Percentiles rank a stretch among this genome's conserved stretches.
These are phyloP conservation scores for Acipenser ruthenus DNA, from an alignment of 2,797 vertebrate species.

Conservation along the genomic window DNA sequence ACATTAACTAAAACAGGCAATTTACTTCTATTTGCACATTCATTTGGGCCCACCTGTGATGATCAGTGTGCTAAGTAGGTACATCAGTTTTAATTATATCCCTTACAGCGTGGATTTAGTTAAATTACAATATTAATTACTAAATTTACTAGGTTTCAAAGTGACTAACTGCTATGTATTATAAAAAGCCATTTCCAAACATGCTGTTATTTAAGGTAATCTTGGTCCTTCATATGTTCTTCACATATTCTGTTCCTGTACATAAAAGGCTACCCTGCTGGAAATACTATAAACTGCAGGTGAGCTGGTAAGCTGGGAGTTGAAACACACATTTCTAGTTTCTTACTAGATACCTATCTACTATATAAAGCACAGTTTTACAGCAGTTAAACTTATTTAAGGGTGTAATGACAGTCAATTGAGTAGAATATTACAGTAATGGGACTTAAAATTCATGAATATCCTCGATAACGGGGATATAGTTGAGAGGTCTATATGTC, in stretches of 20 bases:
- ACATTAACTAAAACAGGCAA: conserved; percentile 85
- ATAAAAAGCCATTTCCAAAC: conserved; percentile 38
- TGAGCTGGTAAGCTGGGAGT: too few species aligned
- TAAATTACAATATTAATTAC: conserved; percentile 63
- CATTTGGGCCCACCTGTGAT: conserved; percentile 77
- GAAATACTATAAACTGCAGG: too few species aligned
- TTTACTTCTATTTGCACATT: conserved; percentile 77
- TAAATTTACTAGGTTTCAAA: conserved; percentile 19
- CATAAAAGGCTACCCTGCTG: background rate
- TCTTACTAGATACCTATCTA: too few species aligned
- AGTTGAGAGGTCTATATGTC: too few species aligned
- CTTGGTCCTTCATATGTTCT: conserved; percentile 55
- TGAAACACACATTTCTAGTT: too few species aligned
- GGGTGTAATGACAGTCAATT: too few species aligned
- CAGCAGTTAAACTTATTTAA: too few species aligned
- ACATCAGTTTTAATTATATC: conserved; percentile 81
- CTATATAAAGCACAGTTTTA: too few species aligned
- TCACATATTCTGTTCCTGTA: conserved; percentile 27
- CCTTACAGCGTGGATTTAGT: conserved; percentile 67
- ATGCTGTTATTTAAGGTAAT: conserved; percentile 45
- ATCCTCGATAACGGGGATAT: too few species aligned
- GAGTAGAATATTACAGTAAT: too few species aligned
- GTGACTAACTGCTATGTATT: conserved; percentile 7
- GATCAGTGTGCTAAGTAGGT: conserved; percentile 76
- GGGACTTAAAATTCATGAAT: too few species aligned